Conservation (phyloP, 2,797 vertebrate genomes). For the Poeciliopsis paucimaculata region DNA sequence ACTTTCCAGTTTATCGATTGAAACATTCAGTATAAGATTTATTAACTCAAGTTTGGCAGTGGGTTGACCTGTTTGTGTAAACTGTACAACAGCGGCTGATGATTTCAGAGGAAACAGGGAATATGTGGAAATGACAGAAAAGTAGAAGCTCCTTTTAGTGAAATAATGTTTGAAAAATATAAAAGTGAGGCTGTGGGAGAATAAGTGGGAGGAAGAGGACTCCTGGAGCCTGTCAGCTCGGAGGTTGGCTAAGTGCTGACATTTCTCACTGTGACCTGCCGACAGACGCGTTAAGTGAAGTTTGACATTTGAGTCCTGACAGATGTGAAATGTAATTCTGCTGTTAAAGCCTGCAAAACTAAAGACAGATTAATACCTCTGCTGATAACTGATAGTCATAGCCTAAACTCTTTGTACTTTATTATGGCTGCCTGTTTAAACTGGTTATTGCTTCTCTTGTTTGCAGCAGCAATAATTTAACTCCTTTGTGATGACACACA, state of each 20-base stretch:
- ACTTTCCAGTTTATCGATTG: background rate
- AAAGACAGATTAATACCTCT: background rate
- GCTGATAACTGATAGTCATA: background rate
- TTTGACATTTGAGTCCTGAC: conserved; percentile 1
- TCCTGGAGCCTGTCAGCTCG: conserved; percentile 1
- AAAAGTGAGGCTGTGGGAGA: conserved; percentile 2
- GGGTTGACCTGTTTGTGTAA: background rate
- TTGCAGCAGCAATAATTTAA: background rate
- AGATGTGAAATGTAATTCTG: background rate
- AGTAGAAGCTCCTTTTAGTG: conserved; percentile 22
- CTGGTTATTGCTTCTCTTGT: background rate
- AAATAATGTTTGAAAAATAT: background rate
- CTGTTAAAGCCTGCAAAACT: background rate
- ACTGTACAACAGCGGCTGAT: background rate
- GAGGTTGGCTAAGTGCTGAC: conserved; percentile 6
- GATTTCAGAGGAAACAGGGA: conserved; percentile 22
- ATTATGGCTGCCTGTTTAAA: background rate
- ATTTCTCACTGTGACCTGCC: conserved; percentile 13
- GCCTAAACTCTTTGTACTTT: background rate
- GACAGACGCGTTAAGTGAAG: background rate
- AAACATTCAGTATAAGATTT: background rate
- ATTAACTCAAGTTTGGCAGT: background rate
- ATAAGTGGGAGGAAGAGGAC: conserved; percentile 17
- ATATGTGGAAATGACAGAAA: conserved; percentile 14
- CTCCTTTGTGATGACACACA: background rate